Evolutionary conservation across 2,113 vertebrate species (phyloP), one percentile per base, ranked within the genome.

Genomic region (Chamaetylas fuelleborni): DNA sequence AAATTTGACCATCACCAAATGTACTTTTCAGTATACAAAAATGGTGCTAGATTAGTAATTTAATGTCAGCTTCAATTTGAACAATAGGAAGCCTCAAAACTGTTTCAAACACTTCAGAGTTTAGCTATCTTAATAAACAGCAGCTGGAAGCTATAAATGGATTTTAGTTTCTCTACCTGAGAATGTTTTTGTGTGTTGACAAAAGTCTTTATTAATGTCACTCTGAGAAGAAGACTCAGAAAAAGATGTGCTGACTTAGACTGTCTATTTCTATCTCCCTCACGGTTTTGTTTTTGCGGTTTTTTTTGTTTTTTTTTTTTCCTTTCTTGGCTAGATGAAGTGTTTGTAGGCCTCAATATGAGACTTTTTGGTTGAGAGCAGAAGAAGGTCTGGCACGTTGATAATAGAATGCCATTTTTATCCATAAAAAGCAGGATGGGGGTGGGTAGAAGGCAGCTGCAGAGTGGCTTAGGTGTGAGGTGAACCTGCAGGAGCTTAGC

Each of bases 341-440:
- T 33, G 13, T 65, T 71, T 65, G 1, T 74, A 70, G 19, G 11
- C 51, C 81, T 84, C 71, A 45, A 45, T 60, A 60, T 25, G 28
- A 40, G 25, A 23, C 4, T 38, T 67, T 64, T 65, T 65, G 14
- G 36, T 2, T 67, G 40, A 51, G 8, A 74, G 11, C 19, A 2
- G 17, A 73, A 65, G 11, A 36, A 7, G 2, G 2, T 28, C 29
- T 43, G 40, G 3, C 19, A 86, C 0, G 0, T 9, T 48, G 16
- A 38, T 29, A 64, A 43, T 3, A 47, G 19, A 62, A 54, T 16
- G 1, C 5, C 60, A 9, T 34, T 83, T 85, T 51, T 48, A 20
- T 38, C 16, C 7, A 51, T 40, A 36, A 79, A 78, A 87, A 71
- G 4, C 13, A 69, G 19, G 23, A 28, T 43, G 7, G 6, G 13